phyloP scores from a whole-genome alignment of 1,140 invertebrate species.

The Drosophila elegans region DNA sequence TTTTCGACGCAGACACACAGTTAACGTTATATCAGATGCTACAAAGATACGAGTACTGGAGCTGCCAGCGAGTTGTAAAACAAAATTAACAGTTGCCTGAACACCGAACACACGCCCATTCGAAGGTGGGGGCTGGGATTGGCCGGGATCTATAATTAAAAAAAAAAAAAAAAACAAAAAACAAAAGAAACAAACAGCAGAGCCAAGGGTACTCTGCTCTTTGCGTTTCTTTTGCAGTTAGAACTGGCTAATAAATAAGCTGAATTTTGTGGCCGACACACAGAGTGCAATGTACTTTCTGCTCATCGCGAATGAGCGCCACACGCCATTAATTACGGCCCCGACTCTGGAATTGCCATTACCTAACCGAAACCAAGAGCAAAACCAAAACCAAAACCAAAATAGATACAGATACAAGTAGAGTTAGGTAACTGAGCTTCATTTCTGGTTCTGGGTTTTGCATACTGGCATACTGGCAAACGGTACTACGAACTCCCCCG shows the following conservation, averaged over 20 bases:
- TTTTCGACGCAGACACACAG: slow-evolving; percentile 65
- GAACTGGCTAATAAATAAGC: slow-evolving; percentile 55
- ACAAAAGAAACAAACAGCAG: slow-evolving; percentile 30
- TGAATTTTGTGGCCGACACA: slow-evolving; percentile 43
- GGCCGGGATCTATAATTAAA: slow-evolving; percentile 74
- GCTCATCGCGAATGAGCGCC: slow-evolving; percentile 60
- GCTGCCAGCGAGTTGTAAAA: slow-evolving; percentile 62
- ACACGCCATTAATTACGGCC: slow-evolving; percentile 80
- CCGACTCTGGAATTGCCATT: slow-evolving; percentile 37
- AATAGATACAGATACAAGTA: slow-evolving; percentile 10
- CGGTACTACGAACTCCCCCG: slow-evolving; percentile 34
- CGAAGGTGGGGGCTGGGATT: slow-evolving; percentile 25
- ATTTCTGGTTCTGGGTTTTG: slow-evolving; percentile 47
- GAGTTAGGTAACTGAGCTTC: slow-evolving; percentile 48
- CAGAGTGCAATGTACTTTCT: slow-evolving; percentile 74
- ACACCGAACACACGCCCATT: slow-evolving; percentile 63
- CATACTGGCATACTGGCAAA: slow-evolving; percentile 63
- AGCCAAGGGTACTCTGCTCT: slow-evolving; percentile 43
- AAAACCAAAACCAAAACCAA: background rate
- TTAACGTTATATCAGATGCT: slow-evolving; percentile 70
- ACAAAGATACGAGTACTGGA: slow-evolving; percentile 40
- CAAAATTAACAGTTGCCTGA: slow-evolving; percentile 82
- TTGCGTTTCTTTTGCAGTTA: slow-evolving; percentile 61
- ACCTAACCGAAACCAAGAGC: slow-evolving; percentile 45
- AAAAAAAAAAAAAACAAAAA: slow-evolving; percentile 5